Conservation (phyloP, 2,113 vertebrate genomes). For the Seriola rivoliana region DNA sequence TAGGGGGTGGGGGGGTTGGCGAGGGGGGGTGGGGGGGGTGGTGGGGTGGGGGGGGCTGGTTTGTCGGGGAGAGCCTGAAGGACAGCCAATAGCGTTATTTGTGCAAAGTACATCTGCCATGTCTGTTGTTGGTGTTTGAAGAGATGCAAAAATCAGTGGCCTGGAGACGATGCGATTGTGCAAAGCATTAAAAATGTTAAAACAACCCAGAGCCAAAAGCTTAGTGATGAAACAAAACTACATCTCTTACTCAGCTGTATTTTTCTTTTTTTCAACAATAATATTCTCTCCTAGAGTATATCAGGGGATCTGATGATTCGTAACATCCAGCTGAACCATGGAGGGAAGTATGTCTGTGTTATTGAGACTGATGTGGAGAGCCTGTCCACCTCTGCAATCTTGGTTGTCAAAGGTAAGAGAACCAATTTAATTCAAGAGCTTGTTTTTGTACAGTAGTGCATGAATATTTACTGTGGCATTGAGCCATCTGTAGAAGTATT, state of each 20-base stretch:
- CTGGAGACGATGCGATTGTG: conserved; percentile 38
- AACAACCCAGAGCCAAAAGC: conserved; percentile 37
- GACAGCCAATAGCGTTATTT: conserved; percentile 74
- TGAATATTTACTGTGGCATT: conserved; percentile 18
- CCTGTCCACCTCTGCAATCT: conserved; percentile 90
- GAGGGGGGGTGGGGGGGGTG: background rate
- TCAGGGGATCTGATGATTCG: conserved; percentile 96
- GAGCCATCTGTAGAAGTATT: conserved; percentile 8
- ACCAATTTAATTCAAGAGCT: conserved; percentile 13
- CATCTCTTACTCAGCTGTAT: conserved; percentile 28
- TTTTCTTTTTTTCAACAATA: conserved; percentile 44
- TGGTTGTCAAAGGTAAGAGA: conserved; percentile 92
- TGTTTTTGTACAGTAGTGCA: background rate
- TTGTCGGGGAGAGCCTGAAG: conserved; percentile 63
- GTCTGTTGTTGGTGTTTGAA: conserved; percentile 63
- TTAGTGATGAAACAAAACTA: conserved; percentile 44
- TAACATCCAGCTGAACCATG: conserved; percentile 94
- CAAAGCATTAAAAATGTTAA: conserved; percentile 45
- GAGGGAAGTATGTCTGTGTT: conserved; percentile 92
- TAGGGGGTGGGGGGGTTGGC: background rate
- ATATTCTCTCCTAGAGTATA: conserved; percentile 82
- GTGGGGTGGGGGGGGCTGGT: background rate
- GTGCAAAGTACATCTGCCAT: conserved; percentile 68
- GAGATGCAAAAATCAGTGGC: conserved; percentile 53
- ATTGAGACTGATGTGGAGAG: conserved; percentile 93